Base-by-base conservation (phyloP, 2,888 invertebrate species). In the Sinelater perroti region DNA sequence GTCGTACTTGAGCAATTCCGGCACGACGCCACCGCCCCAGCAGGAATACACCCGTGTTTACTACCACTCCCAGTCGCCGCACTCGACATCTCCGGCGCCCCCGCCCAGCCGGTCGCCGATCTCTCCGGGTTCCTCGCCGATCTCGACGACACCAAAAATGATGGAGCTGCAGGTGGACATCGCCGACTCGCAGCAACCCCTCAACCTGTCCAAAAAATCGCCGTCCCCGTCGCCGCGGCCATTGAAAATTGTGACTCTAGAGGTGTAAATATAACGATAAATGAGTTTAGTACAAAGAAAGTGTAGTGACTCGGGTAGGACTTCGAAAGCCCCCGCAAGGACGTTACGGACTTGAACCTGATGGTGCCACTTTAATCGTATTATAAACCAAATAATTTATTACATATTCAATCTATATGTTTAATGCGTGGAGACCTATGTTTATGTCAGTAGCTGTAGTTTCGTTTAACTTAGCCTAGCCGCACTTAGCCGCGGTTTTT, bases 181-280 rank as follows among this genome's bases (percentile, higher is more conserved):
- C 67, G 90, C 90, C 71, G 89, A 89, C 73, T 85, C 88, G 46
- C 87, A 87, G 68, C 90, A 91, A 76, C 95, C 95, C 51, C 82
- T 95, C 67, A 95, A 95, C 83, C 84, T 95, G 71, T 94, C 93
- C 78, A 94, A 93, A 79, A 90, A 90, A 75, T 88, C 89, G 64
- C 89, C 89, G 68, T 86, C 88, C 67, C 88, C 89, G 64, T 88
- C 91, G 78, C 89, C 91, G 73, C 72, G 87, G 79, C 82, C 87
- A 75, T 67, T 76, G 51, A 77, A 76, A 63, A 73, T 78, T 64
- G 76, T 77, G 61, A 76, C 75, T 55, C 65, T 78, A 59, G 78
- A 78, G 68, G 78, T 77, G 72, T 78, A 77, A 71, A 59, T 53
- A 54, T n/a, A n/a, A n/a, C n/a, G n/a, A n/a, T n/a, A n/a, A n/a